These are phyloP conservation scores for Uria lomvia DNA, from an alignment of 2,113 vertebrate species.

Conservation along the genomic window DNA sequence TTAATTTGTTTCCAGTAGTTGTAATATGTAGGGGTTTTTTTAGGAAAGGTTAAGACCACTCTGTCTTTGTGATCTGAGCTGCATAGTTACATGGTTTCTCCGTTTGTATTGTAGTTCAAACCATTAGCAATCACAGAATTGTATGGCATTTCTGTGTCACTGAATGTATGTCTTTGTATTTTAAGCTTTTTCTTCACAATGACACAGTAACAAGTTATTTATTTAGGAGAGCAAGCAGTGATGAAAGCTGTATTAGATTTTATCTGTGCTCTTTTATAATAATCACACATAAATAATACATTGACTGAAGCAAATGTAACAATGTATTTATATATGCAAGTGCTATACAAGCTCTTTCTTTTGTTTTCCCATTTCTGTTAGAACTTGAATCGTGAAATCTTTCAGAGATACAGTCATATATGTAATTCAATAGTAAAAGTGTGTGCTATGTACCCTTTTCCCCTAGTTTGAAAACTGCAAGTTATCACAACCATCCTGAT, in stretches of 20 bases:
- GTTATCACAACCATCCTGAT: neutral
- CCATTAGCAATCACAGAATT: neutral
- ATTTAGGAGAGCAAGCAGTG: neutral
- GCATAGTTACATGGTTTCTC: neutral
- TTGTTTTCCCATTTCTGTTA: neutral
- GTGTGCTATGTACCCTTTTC: neutral
- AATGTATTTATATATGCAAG: neutral
- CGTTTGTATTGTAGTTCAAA: neutral
- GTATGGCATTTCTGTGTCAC: neutral
- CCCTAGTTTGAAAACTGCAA: neutral
- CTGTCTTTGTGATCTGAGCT: neutral
- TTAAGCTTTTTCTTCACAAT: neutral
- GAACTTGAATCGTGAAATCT: neutral
- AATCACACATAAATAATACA: neutral
- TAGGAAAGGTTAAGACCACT: constrained; percentile 36
- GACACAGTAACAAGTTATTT: neutral
- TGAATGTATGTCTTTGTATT: neutral
- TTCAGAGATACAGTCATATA: neutral
- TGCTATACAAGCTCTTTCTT: neutral
- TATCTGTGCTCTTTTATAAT: neutral
- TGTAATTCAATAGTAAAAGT: neutral
- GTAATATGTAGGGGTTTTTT: neutral
- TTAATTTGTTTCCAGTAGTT: neutral
- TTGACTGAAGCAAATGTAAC: neutral
- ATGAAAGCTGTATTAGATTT: neutral